Conservation (phyloP, 2,113 vertebrate genomes). For the Actenoides lindsayi region DNA sequence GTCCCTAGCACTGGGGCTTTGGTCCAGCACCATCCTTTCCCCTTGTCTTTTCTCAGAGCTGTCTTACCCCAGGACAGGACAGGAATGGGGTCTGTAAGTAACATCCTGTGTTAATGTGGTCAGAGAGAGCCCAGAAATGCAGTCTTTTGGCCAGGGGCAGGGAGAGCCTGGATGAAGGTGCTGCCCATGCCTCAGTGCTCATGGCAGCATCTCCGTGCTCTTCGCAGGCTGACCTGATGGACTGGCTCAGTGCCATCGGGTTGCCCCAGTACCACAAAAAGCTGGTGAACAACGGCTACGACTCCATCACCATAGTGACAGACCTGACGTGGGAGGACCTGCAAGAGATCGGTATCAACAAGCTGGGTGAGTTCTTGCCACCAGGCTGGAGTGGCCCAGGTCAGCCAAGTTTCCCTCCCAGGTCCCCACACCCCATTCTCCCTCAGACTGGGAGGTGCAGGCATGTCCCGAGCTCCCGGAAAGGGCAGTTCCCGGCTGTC, state of each 20-base stretch:
- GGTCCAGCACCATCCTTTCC: background rate
- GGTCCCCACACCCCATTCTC: fast-evolving
- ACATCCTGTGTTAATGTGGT: fast-evolving
- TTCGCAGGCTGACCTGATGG: conserved; percentile 84
- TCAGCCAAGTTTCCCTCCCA: background rate
- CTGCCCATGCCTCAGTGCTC: fast-evolving
- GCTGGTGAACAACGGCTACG: conserved; percentile 91
- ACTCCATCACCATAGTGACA: conserved; percentile 90
- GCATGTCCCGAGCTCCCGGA: background rate
- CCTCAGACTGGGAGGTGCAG: background rate
- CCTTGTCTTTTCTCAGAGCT: background rate
- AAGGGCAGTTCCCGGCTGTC: background rate
- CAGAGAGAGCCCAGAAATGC: background rate
- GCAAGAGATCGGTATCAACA: conserved; percentile 95
- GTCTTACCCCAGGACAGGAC: background rate
- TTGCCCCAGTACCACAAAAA: conserved; percentile 93
- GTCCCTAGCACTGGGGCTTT: background rate
- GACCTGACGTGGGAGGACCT: conserved; percentile 96
- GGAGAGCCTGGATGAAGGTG: background rate
- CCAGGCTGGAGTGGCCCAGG: background rate
- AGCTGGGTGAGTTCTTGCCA: conserved; percentile 83
- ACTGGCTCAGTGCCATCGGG: conserved; percentile 93
- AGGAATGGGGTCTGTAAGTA: background rate
- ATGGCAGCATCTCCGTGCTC: background rate
- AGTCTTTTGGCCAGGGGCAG: background rate